Conservation (phyloP, 1,140 invertebrate genomes). For the Oncopeltus fasciatus region DNA sequence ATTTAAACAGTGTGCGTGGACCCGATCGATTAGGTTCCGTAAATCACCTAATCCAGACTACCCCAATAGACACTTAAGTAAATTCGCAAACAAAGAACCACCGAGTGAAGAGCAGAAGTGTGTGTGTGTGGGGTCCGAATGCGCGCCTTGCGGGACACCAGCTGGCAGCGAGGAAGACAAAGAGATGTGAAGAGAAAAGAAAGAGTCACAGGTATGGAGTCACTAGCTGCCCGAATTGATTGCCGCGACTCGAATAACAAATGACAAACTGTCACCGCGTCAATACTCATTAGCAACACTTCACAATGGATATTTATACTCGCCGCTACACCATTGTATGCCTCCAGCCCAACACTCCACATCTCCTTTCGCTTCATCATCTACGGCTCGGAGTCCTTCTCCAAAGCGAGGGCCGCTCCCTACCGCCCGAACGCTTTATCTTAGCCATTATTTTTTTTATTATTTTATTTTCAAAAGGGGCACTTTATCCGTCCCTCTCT, state of each 20-base stretch:
- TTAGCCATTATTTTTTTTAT: not conserved
- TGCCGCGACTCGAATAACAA: not conserved
- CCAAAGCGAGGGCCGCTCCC: too few relatives aligned
- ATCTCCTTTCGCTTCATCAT: not conserved
- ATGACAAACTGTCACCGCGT: slow-evolving; percentile 8
- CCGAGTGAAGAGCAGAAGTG: too few relatives aligned
- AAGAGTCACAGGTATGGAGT: too few relatives aligned
- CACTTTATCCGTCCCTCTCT: not conserved
- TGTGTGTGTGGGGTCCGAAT: not conserved
- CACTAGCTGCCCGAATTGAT: slow-evolving; percentile 3
- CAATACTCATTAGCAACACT: slow-evolving; percentile 10
- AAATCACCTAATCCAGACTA: too few relatives aligned
- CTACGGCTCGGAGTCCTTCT: not conserved
- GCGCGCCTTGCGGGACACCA: too few relatives aligned
- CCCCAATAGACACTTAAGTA: too few relatives aligned
- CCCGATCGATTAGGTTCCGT: too few relatives aligned
- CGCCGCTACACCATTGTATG: too few relatives aligned
- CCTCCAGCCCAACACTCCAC: not conserved
- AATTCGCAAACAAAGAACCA: too few relatives aligned
- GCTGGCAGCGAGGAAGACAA: too few relatives aligned
- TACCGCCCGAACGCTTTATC: not conserved
- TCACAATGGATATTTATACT: slow-evolving; percentile 11
- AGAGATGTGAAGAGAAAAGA: not conserved
- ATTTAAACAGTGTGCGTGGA: too few relatives aligned
- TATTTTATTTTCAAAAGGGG: too few relatives aligned